Conservation (phyloP, 2,797 vertebrate genomes). For the Cichlasoma orientale region DNA sequence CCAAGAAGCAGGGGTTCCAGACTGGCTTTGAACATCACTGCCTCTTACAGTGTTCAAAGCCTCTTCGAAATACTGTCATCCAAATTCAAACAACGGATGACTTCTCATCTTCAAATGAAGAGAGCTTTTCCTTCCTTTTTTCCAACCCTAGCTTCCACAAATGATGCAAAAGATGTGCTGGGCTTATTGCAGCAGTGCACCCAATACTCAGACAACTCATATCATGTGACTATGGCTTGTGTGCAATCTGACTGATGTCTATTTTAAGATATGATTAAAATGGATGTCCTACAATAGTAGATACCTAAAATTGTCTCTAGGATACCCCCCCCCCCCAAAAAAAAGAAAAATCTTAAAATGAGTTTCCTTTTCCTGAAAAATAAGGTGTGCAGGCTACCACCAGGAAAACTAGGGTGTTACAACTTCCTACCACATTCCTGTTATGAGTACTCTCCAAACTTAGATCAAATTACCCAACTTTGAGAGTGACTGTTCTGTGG, state of each 20-base stretch:
- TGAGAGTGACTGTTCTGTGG: conserved; percentile 14
- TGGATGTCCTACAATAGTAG: background rate
- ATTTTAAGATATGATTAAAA: background rate
- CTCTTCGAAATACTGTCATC: conserved; percentile 56
- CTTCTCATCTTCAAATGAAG: conserved; percentile 39
- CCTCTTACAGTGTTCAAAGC: conserved; percentile 49
- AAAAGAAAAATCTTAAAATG: background rate
- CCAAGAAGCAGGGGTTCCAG: conserved; percentile 30
- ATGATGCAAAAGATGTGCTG: background rate
- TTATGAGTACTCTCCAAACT: conserved; percentile 3
- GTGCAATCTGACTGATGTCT: background rate
- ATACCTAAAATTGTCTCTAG: conserved; percentile 2
- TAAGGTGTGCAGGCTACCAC: background rate
- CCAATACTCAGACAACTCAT: background rate
- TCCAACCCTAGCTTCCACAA: conserved; percentile 14
- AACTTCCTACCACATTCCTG: background rate
- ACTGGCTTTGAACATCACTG: conserved; percentile 47
- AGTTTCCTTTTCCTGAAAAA: background rate
- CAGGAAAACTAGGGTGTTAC: background rate
- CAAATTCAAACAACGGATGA: conserved; percentile 38
- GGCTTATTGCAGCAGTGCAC: background rate
- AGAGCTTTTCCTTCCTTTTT: background rate
- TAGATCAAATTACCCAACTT: conserved; percentile 26
- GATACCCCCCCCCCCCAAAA: background rate
- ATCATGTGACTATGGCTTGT: background rate